Percentiles rank a stretch among this genome's conserved stretches.
Evolutionary conservation across 2,888 invertebrate species (phyloP).

Genomic region (Stenoptilia bipunctidactyla): DNA sequence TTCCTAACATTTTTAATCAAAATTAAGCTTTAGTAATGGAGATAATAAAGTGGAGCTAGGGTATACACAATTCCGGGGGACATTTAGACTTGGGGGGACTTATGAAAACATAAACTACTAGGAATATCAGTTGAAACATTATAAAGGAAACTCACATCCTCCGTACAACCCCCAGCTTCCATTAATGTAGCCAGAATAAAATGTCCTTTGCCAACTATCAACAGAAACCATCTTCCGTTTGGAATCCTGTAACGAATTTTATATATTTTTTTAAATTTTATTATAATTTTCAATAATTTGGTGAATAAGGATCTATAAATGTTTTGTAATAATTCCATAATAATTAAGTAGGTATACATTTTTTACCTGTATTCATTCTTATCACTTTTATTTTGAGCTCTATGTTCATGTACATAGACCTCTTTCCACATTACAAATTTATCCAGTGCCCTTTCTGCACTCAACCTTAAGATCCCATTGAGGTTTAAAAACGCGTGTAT

Average conservation of each 20-base stretch:
- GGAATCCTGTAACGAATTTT: slow-evolving; percentile 48
- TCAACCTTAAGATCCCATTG: slow-evolving; percentile 80
- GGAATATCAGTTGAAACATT: too few relatives aligned
- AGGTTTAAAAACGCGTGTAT: slow-evolving; percentile 81
- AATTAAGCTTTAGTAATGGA: too few relatives aligned
- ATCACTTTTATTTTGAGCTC: slow-evolving; percentile 38
- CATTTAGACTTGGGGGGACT: too few relatives aligned
- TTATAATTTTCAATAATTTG: slow-evolving; percentile 34
- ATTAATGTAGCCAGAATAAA: slow-evolving; percentile 79
- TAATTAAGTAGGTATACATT: too few relatives aligned
- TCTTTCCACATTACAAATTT: slow-evolving; percentile 84
- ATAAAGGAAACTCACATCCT: slow-evolving; percentile 55
- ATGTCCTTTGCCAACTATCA: slow-evolving; percentile 79
- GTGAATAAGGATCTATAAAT: too few relatives aligned
- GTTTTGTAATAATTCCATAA: too few relatives aligned
- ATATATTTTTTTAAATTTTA: slow-evolving; percentile 46
- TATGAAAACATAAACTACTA: too few relatives aligned
- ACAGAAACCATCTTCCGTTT: slow-evolving; percentile 78
- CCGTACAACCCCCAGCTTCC: slow-evolving; percentile 82
- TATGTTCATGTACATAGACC: slow-evolving; percentile 72
- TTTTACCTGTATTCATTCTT: slow-evolving; percentile 42
- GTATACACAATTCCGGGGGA: too few relatives aligned
- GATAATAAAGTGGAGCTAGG: too few relatives aligned
- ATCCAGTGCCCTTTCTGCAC: slow-evolving; percentile 75
- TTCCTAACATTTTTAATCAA: too few relatives aligned